Conservation (phyloP, 2,888 invertebrate genomes). For the Cepaea hortensis region DNA sequence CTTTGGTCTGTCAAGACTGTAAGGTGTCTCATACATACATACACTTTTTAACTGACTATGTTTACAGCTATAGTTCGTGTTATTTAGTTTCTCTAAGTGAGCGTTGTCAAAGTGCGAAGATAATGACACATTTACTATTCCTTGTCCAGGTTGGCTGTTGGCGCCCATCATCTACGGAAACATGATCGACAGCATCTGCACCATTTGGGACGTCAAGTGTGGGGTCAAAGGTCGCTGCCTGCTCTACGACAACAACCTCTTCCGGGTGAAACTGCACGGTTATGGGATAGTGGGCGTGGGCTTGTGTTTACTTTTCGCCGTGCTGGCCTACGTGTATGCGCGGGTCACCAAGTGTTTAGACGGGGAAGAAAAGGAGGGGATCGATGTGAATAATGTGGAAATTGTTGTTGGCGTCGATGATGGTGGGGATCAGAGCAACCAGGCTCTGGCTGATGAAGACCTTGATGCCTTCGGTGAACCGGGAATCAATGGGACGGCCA, state of each 20-base stretch:
- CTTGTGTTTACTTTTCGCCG: background rate
- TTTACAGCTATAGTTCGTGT: too few relatives aligned
- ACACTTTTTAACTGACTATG: too few relatives aligned
- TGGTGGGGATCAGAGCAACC: background rate
- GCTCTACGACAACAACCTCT: conserved; percentile 44
- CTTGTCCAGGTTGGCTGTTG: conserved; percentile 32
- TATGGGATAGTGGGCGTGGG: background rate
- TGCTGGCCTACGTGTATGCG: conserved; percentile 24
- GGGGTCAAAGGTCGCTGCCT: conserved; percentile 36
- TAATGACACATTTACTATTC: background rate
- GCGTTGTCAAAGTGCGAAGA: too few relatives aligned
- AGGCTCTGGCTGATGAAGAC: background rate
- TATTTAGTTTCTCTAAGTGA: too few relatives aligned
- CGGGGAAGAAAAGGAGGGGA: background rate
- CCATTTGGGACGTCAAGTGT: conserved; percentile 35
- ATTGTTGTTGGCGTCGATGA: background rate
- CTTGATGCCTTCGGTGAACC: background rate
- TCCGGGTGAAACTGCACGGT: conserved; percentile 28
- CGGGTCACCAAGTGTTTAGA: conserved; percentile 1
- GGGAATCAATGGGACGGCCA: background rate
- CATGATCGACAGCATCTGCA: conserved; percentile 36
- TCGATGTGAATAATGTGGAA: background rate
- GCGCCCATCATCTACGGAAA: conserved; percentile 28
- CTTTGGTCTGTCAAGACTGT: too few relatives aligned
- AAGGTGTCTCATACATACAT: too few relatives aligned